A percentile compares a stretch with the other conserved stretches of the same genome.
Conservation (phyloP, 2,113 vertebrate species). For the Psammodynastes pulverulentus region DNA sequence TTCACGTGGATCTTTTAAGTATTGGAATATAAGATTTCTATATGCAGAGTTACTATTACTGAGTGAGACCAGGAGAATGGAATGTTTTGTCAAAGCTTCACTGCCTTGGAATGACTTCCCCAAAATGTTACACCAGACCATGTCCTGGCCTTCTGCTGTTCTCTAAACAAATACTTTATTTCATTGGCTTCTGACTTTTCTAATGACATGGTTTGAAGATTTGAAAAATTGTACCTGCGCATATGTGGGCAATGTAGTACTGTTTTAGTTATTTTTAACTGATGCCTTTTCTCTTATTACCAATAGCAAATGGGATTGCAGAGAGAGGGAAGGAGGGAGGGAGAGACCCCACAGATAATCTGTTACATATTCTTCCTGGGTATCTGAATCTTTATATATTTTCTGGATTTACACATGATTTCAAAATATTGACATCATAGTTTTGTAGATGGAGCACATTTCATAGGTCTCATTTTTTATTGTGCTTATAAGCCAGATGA, state of each 20-base stretch:
- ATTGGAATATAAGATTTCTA: neutral
- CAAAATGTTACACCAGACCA: neutral
- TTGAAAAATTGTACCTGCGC: neutral
- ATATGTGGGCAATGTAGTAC: too few relatives aligned
- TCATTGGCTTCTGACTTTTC: neutral
- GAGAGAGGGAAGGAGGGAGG: neutral
- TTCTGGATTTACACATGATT: constrained; percentile 45
- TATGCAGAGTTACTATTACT: neutral
- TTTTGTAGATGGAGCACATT: neutral
- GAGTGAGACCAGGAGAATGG: neutral
- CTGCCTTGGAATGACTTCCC: neutral
- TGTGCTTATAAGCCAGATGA: constrained; percentile 16
- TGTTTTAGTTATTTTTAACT: neutral
- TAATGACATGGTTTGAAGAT: neutral
- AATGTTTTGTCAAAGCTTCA: neutral
- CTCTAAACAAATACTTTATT: neutral
- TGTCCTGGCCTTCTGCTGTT: neutral
- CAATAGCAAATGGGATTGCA: neutral
- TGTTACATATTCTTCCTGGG: neutral
- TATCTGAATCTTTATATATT: constrained; percentile 2
- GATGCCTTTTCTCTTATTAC: neutral
- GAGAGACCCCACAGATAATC: neutral
- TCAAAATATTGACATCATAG: constrained; percentile 22
- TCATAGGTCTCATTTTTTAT: constrained; percentile 43
- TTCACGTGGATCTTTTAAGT: neutral